These are phyloP conservation scores for Cavia porcellus DNA, from an alignment of 2,113 vertebrate species.

Conservation along the genomic window DNA sequence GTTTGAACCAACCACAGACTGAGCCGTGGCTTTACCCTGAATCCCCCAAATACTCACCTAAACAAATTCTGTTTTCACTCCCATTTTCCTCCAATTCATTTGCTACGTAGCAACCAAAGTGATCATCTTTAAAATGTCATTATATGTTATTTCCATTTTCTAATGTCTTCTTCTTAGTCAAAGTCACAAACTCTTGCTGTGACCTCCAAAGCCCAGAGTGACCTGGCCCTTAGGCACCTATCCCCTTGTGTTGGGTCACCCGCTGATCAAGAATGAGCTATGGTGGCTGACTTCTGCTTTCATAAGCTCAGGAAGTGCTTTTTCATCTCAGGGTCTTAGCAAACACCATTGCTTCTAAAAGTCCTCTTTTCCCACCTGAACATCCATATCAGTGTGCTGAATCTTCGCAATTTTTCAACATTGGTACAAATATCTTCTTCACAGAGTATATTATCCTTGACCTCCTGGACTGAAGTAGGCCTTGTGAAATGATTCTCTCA, in stretches of 20 bases:
- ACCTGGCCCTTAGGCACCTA: not conserved
- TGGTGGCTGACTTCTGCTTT: not conserved
- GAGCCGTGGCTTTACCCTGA: not conserved
- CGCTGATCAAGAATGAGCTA: not conserved
- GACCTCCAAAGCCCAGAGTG: not conserved
- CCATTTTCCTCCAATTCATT: not conserved
- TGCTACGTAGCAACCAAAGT: not conserved
- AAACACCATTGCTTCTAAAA: not conserved
- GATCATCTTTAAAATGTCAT: not conserved
- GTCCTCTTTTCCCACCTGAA: not conserved
- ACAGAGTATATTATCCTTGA: not conserved
- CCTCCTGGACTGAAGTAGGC: not conserved
- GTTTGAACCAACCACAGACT: not conserved
- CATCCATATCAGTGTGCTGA: not conserved
- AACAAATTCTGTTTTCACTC: not conserved
- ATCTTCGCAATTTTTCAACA: not conserved
- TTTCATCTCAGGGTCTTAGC: not conserved
- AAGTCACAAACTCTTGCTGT: not conserved
- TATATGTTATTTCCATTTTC: not conserved
- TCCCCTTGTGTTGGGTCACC: not conserved
- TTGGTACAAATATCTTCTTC: not conserved
- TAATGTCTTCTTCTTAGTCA: not conserved
- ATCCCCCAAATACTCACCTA: not conserved
- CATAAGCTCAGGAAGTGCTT: not conserved
- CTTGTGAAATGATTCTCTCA: not conserved